Evolutionary conservation across 2,888 invertebrate species (phyloP), one percentile per base, ranked within the genome.

Genomic region (Drepana falcataria): DNA sequence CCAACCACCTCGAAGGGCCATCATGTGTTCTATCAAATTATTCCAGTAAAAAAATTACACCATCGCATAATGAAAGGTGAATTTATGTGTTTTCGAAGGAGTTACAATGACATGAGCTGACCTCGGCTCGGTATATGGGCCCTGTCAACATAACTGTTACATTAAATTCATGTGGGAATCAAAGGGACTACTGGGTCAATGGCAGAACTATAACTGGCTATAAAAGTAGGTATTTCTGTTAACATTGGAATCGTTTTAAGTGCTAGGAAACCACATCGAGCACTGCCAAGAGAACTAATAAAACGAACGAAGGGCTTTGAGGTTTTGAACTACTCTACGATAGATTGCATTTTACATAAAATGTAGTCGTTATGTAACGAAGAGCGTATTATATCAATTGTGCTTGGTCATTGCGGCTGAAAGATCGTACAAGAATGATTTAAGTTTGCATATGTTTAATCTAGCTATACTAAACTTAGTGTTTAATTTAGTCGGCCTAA

Each of bases 141-240:
- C 44, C 44, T 44, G 51, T 53, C 47, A 51, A 51, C 53, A 55
- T 48, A 51, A 48, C 44, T 51, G 48, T 53, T 53, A 51, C 35
- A 37, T 48, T 48, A 53, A 64, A 66, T 59, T 62, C 63, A 40
- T 51, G 34, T 51, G 33, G 40, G 40, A 40, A 77, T 75, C 73
- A 75, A 68, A 77, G 72, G 69, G 70, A 69, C 68, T 74, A 69
- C 71, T 81, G 69, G 83, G 85, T 81, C 85, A 85, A 83, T 85
- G 84, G 77, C 83, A 73, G 59, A 66, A 68, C 59, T 68, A 68
- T 73, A 71, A 73, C 68, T 75, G 66, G 60, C 64, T 68, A 71
- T 75, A 75, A 79, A 75, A 63, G 67, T 70, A 55, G 62, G 53
- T 59, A 60, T 73, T 78, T 78, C 75, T 71, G 75, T 70, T 73